Conservation (phyloP, 2,113 vertebrate species). For the Ia io region DNA sequence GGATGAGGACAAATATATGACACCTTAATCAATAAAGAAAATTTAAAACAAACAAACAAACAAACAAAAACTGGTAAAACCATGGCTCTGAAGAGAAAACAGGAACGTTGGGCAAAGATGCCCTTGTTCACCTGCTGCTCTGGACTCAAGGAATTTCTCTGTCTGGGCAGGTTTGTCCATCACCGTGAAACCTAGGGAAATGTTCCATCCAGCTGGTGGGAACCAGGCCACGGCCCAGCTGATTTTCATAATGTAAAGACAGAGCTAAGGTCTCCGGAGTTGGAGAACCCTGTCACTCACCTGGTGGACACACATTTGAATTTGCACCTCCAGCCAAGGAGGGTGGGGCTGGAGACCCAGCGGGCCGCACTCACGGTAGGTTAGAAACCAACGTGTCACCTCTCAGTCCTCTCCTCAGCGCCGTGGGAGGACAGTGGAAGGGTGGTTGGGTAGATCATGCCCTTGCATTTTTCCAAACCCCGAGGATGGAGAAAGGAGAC, state of each 20-base stretch:
- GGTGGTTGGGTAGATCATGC: neutral
- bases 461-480: neutral
- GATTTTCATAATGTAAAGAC: neutral
- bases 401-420: neutral
- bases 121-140: constrained; percentile 2
- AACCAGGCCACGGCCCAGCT: neutral
- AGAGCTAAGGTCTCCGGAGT: neutral
- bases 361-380: neutral
- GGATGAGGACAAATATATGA: no score
- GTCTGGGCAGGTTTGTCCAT: neutral
- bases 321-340: neutral
- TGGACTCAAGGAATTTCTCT: neutral
- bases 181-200: neutral
- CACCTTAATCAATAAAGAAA: no score
- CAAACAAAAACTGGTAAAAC: neutral
- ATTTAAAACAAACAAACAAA: no score
- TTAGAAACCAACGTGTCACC: neutral
- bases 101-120: neutral
- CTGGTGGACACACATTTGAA: neutral
- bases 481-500: neutral
- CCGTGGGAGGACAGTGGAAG: neutral
- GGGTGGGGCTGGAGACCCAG: neutral
- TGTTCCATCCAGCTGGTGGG: neutral
- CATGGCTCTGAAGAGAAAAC: neutral
- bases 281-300: neutral